phyloP scores from a whole-genome alignment of 2,797 vertebrate species.

The Channa striata region DNA sequence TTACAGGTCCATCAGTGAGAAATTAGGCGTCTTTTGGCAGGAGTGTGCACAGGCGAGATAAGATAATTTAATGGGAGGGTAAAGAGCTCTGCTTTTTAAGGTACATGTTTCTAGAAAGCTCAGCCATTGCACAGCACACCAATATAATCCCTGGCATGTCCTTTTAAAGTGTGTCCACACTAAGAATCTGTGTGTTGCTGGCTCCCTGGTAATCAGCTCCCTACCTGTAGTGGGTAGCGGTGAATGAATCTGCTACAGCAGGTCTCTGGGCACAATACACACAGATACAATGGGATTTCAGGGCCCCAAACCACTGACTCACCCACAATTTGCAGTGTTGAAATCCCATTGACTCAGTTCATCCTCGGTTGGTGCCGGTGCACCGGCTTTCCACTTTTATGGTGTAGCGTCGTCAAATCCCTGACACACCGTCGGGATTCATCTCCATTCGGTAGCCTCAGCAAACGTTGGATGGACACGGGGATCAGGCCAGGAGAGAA shows the following conservation, averaged over 20 bases:
- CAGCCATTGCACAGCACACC: conserved; percentile 34
- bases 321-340: conserved; percentile 64
- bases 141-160: conserved; percentile 63
- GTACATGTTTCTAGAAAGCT: conserved; percentile 50
- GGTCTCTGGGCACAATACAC: conserved; percentile 63
- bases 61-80: conserved; percentile 53
- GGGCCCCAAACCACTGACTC: conserved; percentile 72
- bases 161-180: conserved; percentile 43
- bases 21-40: conserved; percentile 35
- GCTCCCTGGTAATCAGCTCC: conserved; percentile 62
- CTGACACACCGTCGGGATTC: conserved; percentile 71
- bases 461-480: conserved; percentile 76
- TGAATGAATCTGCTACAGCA: conserved; percentile 75
- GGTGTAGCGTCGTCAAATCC: conserved; percentile 71
- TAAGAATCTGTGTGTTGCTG: conserved; percentile 51
- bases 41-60: conserved; percentile 59
- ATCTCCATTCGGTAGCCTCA: conserved; percentile 76
- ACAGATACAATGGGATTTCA: conserved; percentile 76
- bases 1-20: conserved; percentile 42
- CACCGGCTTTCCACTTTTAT: conserved; percentile 63
- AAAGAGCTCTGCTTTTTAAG: conserved; percentile 43
- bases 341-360: conserved; percentile 76
- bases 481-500: conserved; percentile 66
- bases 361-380: conserved; percentile 53
- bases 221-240: conserved; percentile 58